Conservation (phyloP, 2,888 invertebrate species). For the Caenorhabditis sp. region DNA sequence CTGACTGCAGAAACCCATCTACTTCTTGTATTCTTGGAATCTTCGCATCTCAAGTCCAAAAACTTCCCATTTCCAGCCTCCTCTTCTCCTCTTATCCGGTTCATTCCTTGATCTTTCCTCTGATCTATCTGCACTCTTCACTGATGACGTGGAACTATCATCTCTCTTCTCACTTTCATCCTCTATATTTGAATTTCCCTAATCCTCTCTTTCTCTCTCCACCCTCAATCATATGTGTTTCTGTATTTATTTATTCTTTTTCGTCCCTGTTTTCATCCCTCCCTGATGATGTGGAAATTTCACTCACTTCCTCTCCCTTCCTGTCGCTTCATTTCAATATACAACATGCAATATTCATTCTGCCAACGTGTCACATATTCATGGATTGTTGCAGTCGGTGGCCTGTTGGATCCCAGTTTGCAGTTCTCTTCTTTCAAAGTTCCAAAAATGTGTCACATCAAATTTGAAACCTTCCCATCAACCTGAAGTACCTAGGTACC, state of each 20-base stretch:
- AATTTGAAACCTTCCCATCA: conserved; percentile 29
- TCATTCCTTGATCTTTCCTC: background rate
- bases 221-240: conserved; percentile 18
- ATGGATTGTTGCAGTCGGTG: background rate
- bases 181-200: conserved; percentile 10
- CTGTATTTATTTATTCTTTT: conserved; percentile 27
- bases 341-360: background rate
- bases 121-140: background rate
- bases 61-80: background rate
- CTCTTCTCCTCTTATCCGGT: background rate
- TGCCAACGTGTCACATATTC: conserved; percentile 25
- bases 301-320: conserved; percentile 2
- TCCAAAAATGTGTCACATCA: conserved; percentile 16
- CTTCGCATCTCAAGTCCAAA: too few species aligned
- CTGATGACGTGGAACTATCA: conserved; percentile 16
- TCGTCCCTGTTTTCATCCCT: background rate
- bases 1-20: too few species aligned
- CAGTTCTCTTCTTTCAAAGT: background rate
- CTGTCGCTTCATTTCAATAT: conserved; percentile 9
- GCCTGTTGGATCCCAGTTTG: background rate
- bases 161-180: background rate
- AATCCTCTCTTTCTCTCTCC: conserved; percentile 18
- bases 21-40: too few species aligned
- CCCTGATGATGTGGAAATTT: background rate
- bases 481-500: conserved; percentile 24